phyloP scores from a whole-genome alignment of 2,888 invertebrate genomes.

The Nephrotoma flavescens region DNA sequence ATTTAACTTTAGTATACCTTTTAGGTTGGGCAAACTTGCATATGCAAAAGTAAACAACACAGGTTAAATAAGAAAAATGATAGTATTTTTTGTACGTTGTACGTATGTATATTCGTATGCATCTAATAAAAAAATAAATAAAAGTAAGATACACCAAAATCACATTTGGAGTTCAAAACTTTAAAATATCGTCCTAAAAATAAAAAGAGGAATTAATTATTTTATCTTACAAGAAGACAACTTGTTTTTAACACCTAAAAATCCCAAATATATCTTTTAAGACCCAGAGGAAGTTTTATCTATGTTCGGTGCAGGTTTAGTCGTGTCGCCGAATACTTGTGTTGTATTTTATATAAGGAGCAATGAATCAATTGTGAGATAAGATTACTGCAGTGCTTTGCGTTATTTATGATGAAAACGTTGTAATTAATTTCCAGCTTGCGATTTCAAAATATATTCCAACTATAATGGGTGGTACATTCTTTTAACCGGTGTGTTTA shows the following conservation, averaged over 20 bases:
- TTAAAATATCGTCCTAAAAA: neutral
- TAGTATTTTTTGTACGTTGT: neutral
- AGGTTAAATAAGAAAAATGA: neutral
- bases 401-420: neutral
- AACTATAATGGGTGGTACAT: neutral
- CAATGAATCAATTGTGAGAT: neutral
- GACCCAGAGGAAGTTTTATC: neutral
- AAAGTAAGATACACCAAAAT: neutral
- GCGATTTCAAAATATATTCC: neutral
- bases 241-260: neutral
- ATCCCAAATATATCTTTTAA: neutral
- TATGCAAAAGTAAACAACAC: neutral
- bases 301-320: neutral
- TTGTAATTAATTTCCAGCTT: neutral
- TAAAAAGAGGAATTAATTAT: neutral
- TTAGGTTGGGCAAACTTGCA: neutral
- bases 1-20: neutral
- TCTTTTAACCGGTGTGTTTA: neutral
- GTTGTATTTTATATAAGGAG: neutral
- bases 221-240: neutral
- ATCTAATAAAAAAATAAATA: neutral
- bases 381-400: neutral
- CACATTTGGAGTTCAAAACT: neutral
- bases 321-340: neutral
- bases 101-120: neutral